Conservation (phyloP, 1,140 invertebrate species). For the Trichomalopsis sarcophagae region DNA sequence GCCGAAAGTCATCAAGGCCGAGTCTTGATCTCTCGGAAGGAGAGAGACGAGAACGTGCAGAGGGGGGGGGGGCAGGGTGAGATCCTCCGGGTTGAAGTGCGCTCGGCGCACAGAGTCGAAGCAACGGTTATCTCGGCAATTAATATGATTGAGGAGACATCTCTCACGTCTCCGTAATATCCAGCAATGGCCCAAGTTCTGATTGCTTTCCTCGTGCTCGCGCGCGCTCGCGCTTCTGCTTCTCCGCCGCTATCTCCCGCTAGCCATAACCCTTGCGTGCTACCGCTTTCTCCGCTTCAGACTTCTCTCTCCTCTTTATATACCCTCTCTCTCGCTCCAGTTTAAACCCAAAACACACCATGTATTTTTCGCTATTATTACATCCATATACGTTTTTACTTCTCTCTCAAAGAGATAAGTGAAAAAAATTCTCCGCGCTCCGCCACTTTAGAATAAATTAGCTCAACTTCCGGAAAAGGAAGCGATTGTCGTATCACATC, state of each 20-base stretch:
- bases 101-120: slow-evolving; percentile 21
- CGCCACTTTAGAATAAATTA: not conserved
- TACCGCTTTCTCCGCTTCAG: slow-evolving; percentile 48
- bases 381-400: too few relatives aligned
- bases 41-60: not conserved
- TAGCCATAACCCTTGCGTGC: slow-evolving; percentile 70
- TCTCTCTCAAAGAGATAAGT: not conserved
- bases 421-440: not conserved
- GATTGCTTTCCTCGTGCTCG: slow-evolving; percentile 71
- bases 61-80: not conserved
- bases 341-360: slow-evolving; percentile 53
- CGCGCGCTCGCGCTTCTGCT: slow-evolving; percentile 62
- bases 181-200: slow-evolving; percentile 75
- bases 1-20: slow-evolving; percentile 28
- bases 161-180: slow-evolving; percentile 75
- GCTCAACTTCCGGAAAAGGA: slow-evolving; percentile 6
- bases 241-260: slow-evolving; percentile 67
- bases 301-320: slow-evolving; percentile 36
- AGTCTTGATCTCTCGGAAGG: slow-evolving; percentile 11
- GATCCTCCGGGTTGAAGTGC: not conserved
- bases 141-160: slow-evolving; percentile 75
- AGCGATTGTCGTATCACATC: not conserved
- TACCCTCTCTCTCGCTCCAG: slow-evolving; percentile 56
- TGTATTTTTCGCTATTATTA: not conserved
- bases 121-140: slow-evolving; percentile 71